Evolutionary conservation across 2,888 invertebrate genomes (phyloP).

Genomic region (Odontothrips loti): DNA sequence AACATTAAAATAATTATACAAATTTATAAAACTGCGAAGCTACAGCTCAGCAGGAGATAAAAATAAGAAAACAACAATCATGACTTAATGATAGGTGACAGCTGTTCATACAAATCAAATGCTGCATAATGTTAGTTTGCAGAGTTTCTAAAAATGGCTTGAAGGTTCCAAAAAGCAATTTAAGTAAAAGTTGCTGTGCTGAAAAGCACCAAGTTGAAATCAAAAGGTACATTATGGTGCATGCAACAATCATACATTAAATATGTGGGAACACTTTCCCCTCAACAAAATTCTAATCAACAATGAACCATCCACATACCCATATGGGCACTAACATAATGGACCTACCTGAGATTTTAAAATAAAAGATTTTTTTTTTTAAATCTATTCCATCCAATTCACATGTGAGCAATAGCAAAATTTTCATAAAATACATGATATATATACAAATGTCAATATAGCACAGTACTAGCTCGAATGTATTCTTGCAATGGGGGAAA

Average conservation of each 20-base stretch:
- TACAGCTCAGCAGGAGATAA: background rate
- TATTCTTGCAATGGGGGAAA: background rate
- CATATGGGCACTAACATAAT: background rate
- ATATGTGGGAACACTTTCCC: background rate
- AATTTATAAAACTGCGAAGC: conserved; percentile 6
- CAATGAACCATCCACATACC: background rate
- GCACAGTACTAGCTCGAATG: background rate
- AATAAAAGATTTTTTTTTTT: too few species aligned
- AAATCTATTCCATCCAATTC: background rate
- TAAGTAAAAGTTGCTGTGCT: background rate
- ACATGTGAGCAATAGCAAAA: conserved; percentile 6
- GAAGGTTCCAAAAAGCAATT: background rate
- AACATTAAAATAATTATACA: background rate
- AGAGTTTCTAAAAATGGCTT: background rate
- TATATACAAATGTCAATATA: background rate
- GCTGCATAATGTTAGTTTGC: background rate
- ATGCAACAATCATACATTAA: background rate
- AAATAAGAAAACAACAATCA: conserved; percentile 5
- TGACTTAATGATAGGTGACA: background rate
- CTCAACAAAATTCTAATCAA: background rate
- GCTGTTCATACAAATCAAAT: background rate
- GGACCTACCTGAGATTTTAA: too few species aligned
- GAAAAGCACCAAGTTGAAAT: background rate
- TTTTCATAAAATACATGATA: conserved; percentile 2
- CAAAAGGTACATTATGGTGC: background rate